phyloP scores from a whole-genome alignment of 92 coral and sea anemone genomes.

The Isaurus tuberculatus region DNA sequence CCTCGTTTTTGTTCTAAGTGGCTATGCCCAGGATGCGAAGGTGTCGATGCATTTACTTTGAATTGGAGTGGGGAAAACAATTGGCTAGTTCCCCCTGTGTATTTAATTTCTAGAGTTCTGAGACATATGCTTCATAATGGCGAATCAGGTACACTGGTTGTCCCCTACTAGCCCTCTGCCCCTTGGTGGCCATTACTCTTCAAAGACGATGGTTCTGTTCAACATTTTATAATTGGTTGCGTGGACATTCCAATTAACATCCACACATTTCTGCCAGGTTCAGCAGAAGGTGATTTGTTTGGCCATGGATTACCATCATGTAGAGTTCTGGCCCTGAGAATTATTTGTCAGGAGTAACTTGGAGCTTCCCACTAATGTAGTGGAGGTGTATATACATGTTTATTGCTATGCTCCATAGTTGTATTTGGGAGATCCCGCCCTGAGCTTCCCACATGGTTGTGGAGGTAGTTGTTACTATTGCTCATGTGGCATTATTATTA shows the following conservation, averaged over 20 bases:
- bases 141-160: slow-evolving; percentile 68
- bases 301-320: slow-evolving; percentile 53
- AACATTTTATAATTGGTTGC: slow-evolving; percentile 29
- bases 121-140: slow-evolving; percentile 62
- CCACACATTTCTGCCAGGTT: slow-evolving; percentile 53
- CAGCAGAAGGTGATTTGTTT: slow-evolving; percentile 49
- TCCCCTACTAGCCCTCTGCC: slow-evolving; percentile 68
- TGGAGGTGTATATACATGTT: background rate
- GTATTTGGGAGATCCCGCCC: background rate
- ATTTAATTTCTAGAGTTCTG: slow-evolving; percentile 49
- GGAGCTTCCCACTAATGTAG: slow-evolving; percentile 22
- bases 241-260: slow-evolving; percentile 43
- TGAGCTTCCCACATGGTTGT: slow-evolving; percentile 1
- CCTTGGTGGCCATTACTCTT: slow-evolving; percentile 51
- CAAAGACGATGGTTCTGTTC: slow-evolving; percentile 33
- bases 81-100: no score
- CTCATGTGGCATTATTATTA: no score
- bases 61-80: slow-evolving; percentile 66
- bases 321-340: slow-evolving; percentile 42
- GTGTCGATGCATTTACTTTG: slow-evolving; percentile 70
- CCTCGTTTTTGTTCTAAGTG: slow-evolving; percentile 61
- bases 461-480: background rate
- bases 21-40: slow-evolving; percentile 62
- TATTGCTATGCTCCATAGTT: background rate
- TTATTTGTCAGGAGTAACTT: background rate